phyloP scores from a whole-genome alignment of 2,113 vertebrate genomes.

The Lonchura striata region DNA sequence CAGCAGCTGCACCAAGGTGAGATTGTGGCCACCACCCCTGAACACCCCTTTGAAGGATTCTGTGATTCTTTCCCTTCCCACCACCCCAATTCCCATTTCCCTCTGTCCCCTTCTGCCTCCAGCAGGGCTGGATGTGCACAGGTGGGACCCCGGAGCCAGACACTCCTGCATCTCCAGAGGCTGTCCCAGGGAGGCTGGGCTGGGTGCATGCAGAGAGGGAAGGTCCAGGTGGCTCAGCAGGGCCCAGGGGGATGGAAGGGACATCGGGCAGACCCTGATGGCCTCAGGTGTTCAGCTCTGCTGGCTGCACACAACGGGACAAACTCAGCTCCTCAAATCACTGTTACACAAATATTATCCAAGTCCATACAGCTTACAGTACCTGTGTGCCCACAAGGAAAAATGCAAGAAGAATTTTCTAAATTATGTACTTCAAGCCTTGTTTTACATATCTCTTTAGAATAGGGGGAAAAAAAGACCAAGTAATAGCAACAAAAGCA shows the following conservation, averaged over 20 bases:
- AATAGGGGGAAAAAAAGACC: neutral
- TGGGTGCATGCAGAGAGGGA: too few species aligned
- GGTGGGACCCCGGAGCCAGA: rapidly evolving
- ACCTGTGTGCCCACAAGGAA: neutral
- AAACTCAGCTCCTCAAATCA: neutral
- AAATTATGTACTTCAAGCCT: neutral
- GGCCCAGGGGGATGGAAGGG: neutral
- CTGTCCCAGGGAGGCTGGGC: neutral
- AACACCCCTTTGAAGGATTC: neutral
- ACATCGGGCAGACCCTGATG: neutral
- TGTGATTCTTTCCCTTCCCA: neutral
- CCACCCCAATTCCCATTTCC: neutral
- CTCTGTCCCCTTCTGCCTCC: neutral
- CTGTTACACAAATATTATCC: constrained; percentile 1
- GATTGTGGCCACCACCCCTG: neutral
- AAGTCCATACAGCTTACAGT: neutral
- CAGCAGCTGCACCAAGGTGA: neutral
- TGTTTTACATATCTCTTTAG: neutral
- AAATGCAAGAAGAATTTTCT: neutral
- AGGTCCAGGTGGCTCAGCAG: neutral
- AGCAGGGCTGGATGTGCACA: neutral
- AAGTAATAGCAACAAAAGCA: neutral
- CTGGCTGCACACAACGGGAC: neutral
- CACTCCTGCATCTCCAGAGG: neutral
- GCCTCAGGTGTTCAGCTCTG: neutral